phyloP scores from a whole-genome alignment of 2,888 invertebrate genomes.

The Lacanobia oleracea region DNA sequence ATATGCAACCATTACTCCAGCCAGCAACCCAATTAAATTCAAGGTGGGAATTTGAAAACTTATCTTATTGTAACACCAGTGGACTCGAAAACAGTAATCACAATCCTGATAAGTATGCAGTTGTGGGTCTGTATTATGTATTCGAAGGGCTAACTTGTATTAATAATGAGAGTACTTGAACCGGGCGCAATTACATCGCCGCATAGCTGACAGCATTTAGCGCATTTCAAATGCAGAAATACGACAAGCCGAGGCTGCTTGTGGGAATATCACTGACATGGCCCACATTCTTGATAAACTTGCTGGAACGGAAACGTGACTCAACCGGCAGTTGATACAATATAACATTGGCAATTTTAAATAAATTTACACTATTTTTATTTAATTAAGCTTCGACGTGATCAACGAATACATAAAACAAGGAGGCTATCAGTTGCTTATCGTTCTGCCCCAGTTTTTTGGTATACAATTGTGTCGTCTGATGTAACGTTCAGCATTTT shows the following conservation, averaged over 20 bases:
- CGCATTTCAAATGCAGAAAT: constrained; percentile 74
- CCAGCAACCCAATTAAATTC: constrained; percentile 73
- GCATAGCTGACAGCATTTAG: constrained; percentile 63
- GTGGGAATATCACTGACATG: constrained; percentile 81
- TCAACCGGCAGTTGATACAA: constrained; percentile 78
- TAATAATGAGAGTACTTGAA: constrained; percentile 59
- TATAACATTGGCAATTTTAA: constrained; percentile 67
- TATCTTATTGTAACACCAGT: constrained; percentile 15
- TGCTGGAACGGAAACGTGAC: constrained; percentile 84
- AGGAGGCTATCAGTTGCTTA: constrained; percentile 40
- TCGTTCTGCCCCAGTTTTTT: constrained; percentile 49
- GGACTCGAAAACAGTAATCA: constrained; percentile 15
- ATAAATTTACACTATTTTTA: constrained; percentile 52
- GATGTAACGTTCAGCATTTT: background rate
- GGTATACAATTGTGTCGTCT: background rate
- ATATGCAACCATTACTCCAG: constrained; percentile 75
- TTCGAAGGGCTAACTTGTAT: constrained; percentile 56
- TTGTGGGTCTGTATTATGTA: constrained; percentile 33
- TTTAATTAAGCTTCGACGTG: constrained; percentile 47
- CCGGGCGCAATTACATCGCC: constrained; percentile 65
- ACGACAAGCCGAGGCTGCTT: constrained; percentile 66
- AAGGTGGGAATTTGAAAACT: constrained; percentile 74
- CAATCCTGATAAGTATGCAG: constrained; percentile 29
- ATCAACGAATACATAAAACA: constrained; percentile 31
- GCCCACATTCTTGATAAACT: constrained; percentile 86